Evolutionary conservation across 2,113 vertebrate species (phyloP).

Genomic region (Brachypodius melanocephalos): DNA sequence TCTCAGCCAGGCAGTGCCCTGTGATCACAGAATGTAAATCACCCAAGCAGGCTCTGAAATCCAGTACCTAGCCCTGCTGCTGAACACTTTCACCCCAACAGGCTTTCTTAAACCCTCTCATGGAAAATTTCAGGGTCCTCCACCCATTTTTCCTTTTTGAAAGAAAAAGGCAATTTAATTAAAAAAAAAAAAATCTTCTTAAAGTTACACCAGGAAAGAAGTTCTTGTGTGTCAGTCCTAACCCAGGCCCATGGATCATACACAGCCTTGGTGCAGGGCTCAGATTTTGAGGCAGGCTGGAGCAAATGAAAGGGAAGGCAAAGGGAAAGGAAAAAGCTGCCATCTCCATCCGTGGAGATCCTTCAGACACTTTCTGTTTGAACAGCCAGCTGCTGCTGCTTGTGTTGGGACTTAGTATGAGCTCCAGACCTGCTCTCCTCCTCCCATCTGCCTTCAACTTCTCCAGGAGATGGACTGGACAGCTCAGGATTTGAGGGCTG

Average conservation of each 20-base stretch:
- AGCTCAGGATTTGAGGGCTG: background rate
- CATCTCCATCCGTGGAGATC: background rate
- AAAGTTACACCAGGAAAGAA: background rate
- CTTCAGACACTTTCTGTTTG: conserved; percentile 25
- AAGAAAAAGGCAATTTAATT: background rate
- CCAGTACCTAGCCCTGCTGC: background rate
- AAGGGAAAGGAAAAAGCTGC: background rate
- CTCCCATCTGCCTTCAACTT: background rate
- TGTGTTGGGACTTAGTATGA: background rate
- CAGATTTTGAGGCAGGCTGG: background rate
- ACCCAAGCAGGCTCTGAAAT: background rate
- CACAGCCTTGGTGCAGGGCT: background rate
- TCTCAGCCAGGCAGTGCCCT: background rate
- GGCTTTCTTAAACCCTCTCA: background rate
- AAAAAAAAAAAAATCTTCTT: background rate
- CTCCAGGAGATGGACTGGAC: background rate
- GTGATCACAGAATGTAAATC: background rate
- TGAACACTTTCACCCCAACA: background rate
- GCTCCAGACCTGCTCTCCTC: background rate
- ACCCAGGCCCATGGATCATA: background rate
- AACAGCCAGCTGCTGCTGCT: background rate
- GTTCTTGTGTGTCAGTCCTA: background rate
- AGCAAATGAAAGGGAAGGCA: background rate
- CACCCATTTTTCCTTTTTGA: background rate
- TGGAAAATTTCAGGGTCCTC: background rate